Evolutionary conservation across 2,888 invertebrate species (phyloP), one percentile per base, ranked within the genome.

Genomic region (Diadegma fenestrale): DNA sequence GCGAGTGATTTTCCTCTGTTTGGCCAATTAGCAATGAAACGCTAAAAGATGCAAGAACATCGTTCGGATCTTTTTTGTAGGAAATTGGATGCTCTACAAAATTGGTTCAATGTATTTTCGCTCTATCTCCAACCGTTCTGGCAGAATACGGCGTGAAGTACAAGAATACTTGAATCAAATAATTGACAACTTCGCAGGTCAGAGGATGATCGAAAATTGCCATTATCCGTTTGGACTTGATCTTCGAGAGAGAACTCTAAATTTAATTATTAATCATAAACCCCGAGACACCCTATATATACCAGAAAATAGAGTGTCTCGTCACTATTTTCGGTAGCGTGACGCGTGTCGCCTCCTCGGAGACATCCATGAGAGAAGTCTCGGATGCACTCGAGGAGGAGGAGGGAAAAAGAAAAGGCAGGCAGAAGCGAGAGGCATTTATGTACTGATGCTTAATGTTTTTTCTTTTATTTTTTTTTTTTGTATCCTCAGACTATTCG

Each of bases 281-380:
- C 22, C 22, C 26, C 26, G 54, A n/a, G 54, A 58, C 54, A 58
- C 54, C 54, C 54, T 58, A 26, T 58, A 26, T 58, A 58, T 8
- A 58, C 26, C 26, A 58, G 58, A 37, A 72, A 58, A 72, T 37
- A 48, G 41, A 71, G 64, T 51, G 72, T 48, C 43, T 12, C 51
- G 66, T 68, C 68, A 80, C 77, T 85, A 85, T 85, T 82, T 85
- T 82, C 61, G 77, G 82, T 73, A 61, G 66, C 72, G 72, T 68
- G 82, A 80, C 82, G 80, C 76, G 77, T 80, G 80, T 54, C 82
- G 80, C 43, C 79, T 54, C 82, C 66, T 51, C 80, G 30, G 80
- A 85, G 82, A 85, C 72, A 80, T 71, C 71, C 17, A 61, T 41
- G 73, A 78, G 66, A 68, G 78, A 75, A 78, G 79, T 79, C 71